phyloP scores from a whole-genome alignment of 2,888 invertebrate genomes.

The Nephrocerus scutellatus region DNA sequence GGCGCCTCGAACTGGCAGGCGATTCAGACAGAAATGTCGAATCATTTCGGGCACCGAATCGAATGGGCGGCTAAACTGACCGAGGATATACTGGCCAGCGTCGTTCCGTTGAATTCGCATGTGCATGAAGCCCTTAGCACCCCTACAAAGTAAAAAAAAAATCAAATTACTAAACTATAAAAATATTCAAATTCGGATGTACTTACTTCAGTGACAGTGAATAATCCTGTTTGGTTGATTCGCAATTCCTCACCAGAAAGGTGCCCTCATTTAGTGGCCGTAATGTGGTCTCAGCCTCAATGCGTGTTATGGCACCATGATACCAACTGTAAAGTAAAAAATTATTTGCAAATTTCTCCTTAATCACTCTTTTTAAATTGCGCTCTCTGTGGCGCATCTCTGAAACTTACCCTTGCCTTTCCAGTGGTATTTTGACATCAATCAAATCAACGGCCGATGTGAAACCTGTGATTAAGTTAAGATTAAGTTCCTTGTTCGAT shows the following conservation, averaged over 20 bases:
- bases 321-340: slow-evolving; percentile 66
- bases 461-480: slow-evolving; percentile 57
- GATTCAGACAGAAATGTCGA: slow-evolving; percentile 85
- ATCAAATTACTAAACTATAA: not conserved
- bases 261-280: slow-evolving; percentile 81
- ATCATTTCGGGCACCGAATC: slow-evolving; percentile 91
- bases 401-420: slow-evolving; percentile 72
- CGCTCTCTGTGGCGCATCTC: too few relatives aligned
- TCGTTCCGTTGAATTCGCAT: slow-evolving; percentile 84
- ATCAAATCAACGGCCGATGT: slow-evolving; percentile 65
- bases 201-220: slow-evolving; percentile 92
- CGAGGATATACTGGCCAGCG: slow-evolving; percentile 77
- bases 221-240: slow-evolving; percentile 88
- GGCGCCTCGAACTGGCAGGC: slow-evolving; percentile 89
- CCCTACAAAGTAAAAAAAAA: slow-evolving; percentile 54
- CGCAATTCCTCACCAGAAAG: slow-evolving; percentile 89
- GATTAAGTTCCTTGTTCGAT: slow-evolving; percentile 55
- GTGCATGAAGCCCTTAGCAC: slow-evolving; percentile 93
- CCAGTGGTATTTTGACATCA: slow-evolving; percentile 73
- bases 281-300: slow-evolving; percentile 85
- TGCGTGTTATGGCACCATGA: slow-evolving; percentile 85
- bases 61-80: slow-evolving; percentile 89
- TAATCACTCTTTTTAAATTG: too few relatives aligned
- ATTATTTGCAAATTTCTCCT: slow-evolving; percentile 18
- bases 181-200: slow-evolving; percentile 3